Evolutionary conservation across 2,113 vertebrate species (phyloP), one percentile per base, ranked within the genome.

Genomic region (Donacobius atricapilla): DNA sequence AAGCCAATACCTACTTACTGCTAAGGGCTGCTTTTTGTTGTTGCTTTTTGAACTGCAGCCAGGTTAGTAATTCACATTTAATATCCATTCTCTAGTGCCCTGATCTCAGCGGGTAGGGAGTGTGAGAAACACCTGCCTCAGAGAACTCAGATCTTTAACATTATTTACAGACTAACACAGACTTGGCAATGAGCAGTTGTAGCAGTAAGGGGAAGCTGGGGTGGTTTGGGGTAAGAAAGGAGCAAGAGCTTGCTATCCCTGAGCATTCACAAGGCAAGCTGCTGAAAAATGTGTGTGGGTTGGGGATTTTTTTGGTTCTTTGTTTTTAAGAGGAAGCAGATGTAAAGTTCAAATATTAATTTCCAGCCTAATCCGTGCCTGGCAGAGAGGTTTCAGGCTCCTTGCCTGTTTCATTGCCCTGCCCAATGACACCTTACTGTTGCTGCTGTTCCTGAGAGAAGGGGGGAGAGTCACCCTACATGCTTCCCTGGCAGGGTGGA

Each of bases 271-370:
- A 64, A 93, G 39, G 40, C 30, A 85, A 24, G 65, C 20, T 91
- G 57, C 53, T 83, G 80, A 64, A 51, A 91, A 82, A 78, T 64
- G 30, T 19, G 18, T 50, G 47, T 22, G 60, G 56, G 60, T 23
- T 57, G 37, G 50, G 25, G 25, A 68, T 40, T 31, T 79, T 85
- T 93, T 72, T 28, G 4, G 47, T 57, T 44, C 31, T 60, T 89
- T 81, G 12, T 64, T 81, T 93, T 40, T 30, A 79, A 82, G 80
- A 87, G 61, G 65, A 83, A 91, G 39, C 65, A 84, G 68, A 78
- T 56, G 37, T 56, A 71, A 85, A 66, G 72, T 60, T 82, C 48
- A 71, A 48, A 60, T 72, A 89, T 44, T 68, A 53, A 79, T 90
- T 92, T 81, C 61, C 57, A 92, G 72, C 17, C 42, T 79, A 78